Base-by-base conservation (phyloP, 2,113 vertebrate species). In the Rhipidura dahli region DNA sequence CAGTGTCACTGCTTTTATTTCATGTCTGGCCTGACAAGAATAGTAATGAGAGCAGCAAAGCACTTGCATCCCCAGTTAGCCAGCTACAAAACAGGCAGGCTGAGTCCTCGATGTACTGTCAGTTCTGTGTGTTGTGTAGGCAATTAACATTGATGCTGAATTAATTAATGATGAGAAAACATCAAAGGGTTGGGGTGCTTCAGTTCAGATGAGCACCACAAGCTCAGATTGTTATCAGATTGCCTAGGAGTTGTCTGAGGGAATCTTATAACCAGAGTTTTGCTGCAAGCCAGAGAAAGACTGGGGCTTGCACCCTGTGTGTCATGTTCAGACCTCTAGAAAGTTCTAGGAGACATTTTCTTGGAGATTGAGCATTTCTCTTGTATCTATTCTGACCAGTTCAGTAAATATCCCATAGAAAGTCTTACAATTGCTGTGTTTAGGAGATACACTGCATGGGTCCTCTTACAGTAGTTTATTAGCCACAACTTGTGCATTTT, bases 121-220 rank as follows among this genome's bases (percentile, higher is more conserved):
- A 79, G 4, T 76, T 91, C 53, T 45, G 50, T 50, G 89, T 7
- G 3, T 87, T 89, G 65, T 87, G 54, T 82, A 89, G 81, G 57
- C 89, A 91, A 93, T 96, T 96, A 95, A 95, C 81, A 57, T 53
- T 53, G 87, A 89, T 91, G 70, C 33, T 82, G 64, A 82, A 95
- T 84, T 89, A 94, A 93, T 94, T 95, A 95, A 87, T 84, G 45
- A 89, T 65, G 73, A 89, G 60, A 56, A 93, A 92, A 72, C 21
- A 16, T 93, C 61, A 89, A 95, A 94, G 53, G 49, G 42, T 71
- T 87, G 4, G 18, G 37, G 44, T 39, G 30, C 65, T 79, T 93
- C 40, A 33, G 50, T 90, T 89, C 66, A 57, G 37, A 79, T 35
- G 27, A 94, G 40, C 59, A 75, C 23, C 77, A 76, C 61, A 79